Evolutionary conservation across 2,113 vertebrate species (phyloP), one percentile per base, ranked within the genome.

Genomic region (Neodon shergylaensis): DNA sequence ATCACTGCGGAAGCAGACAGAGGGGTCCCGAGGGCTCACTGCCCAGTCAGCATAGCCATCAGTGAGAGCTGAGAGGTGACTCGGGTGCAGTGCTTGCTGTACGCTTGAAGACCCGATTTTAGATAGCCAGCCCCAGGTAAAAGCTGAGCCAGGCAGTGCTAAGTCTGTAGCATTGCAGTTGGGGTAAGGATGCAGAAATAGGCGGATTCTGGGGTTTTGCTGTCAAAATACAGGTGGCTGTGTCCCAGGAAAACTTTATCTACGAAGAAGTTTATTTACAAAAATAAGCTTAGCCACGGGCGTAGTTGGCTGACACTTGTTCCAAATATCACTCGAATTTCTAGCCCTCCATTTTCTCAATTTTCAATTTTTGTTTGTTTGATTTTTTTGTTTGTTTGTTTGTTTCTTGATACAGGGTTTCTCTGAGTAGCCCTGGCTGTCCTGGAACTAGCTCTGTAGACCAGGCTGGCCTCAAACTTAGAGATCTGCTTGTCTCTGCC

Each of bases 261-360:
- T 76, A 72, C 42, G 5, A 49, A 47, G 5, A 33, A 47, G 63
- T 52, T 73, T 77, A 78, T 79, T 76, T 88, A 31, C 49, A 63
- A 39, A 88, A 79, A 39, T 22, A 14, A 21, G 70, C 44, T 84
- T 88, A 52, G 31, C 17, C 65, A 3, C 92, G 68, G 16, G 26
- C 39, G 5, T 54, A 58, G 26, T 94, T 95, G 88, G 28, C 47
- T 73, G 42, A 77, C 7, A 68, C 26, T 73, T 85, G n/a, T 92
- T 96, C 39, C 94, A 94, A 82, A 76, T 63, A 84, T 77, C 79
- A 26, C 31, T 95, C 76, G 61, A 79, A 88, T 52, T 52, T 74
- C 19, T 49, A 42, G 63, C 76, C 81, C 52, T 92, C 12, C 2
- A 13, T 49, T 66, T 49, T 49, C 42, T 36, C 19, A 19, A 2